Evolutionary conservation across 2,888 invertebrate genomes (phyloP).

Genomic region (Lypha dubia): DNA sequence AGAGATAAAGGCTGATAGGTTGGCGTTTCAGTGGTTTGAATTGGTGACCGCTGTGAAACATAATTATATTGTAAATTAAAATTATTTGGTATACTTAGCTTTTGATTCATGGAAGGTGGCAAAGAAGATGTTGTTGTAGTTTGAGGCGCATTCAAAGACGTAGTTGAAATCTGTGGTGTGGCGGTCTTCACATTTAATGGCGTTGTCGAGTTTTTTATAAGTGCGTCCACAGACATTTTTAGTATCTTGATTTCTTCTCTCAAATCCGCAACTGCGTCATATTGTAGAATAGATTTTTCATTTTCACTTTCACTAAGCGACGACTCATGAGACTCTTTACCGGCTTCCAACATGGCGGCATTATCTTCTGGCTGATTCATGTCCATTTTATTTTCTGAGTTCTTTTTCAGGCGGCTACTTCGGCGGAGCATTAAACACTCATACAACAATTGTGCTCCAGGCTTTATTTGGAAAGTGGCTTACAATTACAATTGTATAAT

Average conservation of each 20-base stretch:
- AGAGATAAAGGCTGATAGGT: not conserved
- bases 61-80: not conserved
- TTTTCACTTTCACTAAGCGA: constrained; percentile 7
- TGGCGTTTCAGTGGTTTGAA: not conserved
- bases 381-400: not conserved
- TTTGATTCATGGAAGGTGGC: not conserved
- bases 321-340: not conserved
- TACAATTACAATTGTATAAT: not conserved
- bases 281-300: not conserved
- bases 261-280: constrained; percentile 2
- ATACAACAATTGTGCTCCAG: not conserved
- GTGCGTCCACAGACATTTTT: not conserved
- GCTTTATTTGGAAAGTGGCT: not conserved
- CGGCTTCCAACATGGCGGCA: not conserved
- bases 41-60: not conserved
- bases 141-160: not conserved
- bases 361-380: not conserved
- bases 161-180: no score
- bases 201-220: no score
- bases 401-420: not conserved
- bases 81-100: constrained; percentile 13
- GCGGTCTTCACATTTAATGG: no score
- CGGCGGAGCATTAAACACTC: not conserved
- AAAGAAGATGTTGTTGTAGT: not conserved
- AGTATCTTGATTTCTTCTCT: not conserved